phyloP scores from a whole-genome alignment of 2,113 vertebrate genomes.

The Corythornis madagascariensis region DNA sequence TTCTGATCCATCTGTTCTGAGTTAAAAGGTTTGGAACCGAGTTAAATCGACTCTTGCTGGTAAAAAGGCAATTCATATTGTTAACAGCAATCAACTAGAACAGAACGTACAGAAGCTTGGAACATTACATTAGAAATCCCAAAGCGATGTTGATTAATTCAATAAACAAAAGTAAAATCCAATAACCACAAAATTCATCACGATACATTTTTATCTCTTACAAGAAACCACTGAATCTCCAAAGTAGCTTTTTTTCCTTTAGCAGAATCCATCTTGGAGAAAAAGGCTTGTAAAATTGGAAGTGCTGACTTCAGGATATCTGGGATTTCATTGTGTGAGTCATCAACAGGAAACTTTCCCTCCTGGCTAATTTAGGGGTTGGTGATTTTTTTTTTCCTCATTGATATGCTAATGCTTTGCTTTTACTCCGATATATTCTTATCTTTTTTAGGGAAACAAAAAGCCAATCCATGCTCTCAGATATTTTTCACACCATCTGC shows the following conservation, averaged over 20 bases:
- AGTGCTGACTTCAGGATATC: background rate
- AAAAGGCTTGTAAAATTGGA: background rate
- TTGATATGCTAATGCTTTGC: background rate
- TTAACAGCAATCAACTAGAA: slow-evolving; percentile 16
- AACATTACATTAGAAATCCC: slow-evolving; percentile 1
- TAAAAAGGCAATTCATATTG: slow-evolving; percentile 17
- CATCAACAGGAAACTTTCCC: background rate
- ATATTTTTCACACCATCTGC: slow-evolving; percentile 4
- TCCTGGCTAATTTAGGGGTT: background rate
- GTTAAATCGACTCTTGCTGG: slow-evolving; percentile 13
- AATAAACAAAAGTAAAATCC: slow-evolving; percentile 13
- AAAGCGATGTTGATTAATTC: background rate
- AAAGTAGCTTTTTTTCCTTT: background rate
- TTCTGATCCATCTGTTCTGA: slow-evolving; percentile 38
- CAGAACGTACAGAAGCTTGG: background rate
- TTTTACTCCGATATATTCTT: background rate
- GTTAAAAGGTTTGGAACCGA: slow-evolving; percentile 29
- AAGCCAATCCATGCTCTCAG: background rate
- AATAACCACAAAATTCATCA: background rate
- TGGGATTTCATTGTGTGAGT: slow-evolving; percentile 15
- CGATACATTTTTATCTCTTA: background rate
- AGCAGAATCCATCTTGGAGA: background rate
- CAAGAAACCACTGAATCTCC: background rate
- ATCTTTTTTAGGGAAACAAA: background rate
- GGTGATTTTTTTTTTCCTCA: background rate